These are phyloP conservation scores for Drosophila macrospina DNA, from an alignment of 2,888 invertebrate genomes.

Conservation along the genomic window DNA sequence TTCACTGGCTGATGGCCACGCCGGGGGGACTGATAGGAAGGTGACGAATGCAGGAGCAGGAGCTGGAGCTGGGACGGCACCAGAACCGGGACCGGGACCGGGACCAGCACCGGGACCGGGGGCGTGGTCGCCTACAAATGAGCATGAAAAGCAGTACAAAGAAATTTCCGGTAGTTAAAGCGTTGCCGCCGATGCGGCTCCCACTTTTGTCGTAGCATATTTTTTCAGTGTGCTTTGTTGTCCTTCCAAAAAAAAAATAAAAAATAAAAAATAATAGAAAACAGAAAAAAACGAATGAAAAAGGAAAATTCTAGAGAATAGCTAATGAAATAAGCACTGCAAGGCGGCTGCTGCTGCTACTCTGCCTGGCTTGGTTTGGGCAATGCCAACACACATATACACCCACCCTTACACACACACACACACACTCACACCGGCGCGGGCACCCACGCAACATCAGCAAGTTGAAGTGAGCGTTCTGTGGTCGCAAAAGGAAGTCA, in stretches of 20 bases:
- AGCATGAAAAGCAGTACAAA: conserved; percentile 76
- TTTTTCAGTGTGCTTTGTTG: conserved; percentile 43
- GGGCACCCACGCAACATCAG: conserved; percentile 33
- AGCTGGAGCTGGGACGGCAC: background rate
- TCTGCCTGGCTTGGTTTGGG: conserved; percentile 14
- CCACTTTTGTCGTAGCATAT: conserved; percentile 59
- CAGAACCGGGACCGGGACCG: background rate
- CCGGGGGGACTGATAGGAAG: background rate
- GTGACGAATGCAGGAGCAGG: background rate
- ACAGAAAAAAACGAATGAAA: conserved; percentile 7
- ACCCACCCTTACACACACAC: conserved; percentile 9
- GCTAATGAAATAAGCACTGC: conserved; percentile 77
- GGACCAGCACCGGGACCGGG: conserved; percentile 14
- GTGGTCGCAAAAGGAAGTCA: conserved; percentile 62
- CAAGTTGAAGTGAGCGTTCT: conserved; percentile 41
- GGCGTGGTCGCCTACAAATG: conserved; percentile 65
- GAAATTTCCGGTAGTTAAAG: conserved; percentile 81
- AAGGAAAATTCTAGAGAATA: conserved; percentile 68
- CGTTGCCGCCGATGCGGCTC: conserved; percentile 54
- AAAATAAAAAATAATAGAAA: background rate
- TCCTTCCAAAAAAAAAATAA: conserved; percentile 28
- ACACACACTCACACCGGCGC: background rate
- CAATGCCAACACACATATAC: background rate
- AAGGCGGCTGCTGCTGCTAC: conserved; percentile 28
- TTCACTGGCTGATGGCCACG: conserved; percentile 27